Conservation (phyloP, 2,797 vertebrate species). For the Melanotaenia parkinsoni region DNA sequence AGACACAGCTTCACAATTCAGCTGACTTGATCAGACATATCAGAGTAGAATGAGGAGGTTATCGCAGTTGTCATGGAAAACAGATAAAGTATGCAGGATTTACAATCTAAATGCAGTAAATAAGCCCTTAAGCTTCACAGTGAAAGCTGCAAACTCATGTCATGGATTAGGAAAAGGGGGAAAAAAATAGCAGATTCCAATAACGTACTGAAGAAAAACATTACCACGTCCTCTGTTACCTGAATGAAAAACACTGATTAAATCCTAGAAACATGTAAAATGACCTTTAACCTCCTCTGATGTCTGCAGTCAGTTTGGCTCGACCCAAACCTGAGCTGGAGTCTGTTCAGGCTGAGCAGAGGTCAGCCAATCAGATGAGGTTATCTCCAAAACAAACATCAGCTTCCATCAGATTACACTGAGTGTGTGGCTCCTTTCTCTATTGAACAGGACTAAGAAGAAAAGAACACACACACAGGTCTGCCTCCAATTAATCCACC, state of each 20-base stretch:
- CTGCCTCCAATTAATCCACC: constrained; percentile 53
- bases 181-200: not conserved
- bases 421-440: constrained; percentile 19
- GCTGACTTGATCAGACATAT: not conserved
- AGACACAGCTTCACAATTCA: not conserved
- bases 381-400: constrained; percentile 77
- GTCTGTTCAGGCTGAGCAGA: constrained; percentile 36
- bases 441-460: constrained; percentile 17
- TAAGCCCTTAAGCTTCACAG: not conserved
- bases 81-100: not conserved
- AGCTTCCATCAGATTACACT: constrained; percentile 55
- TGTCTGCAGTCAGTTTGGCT: constrained; percentile 13
- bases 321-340: constrained; percentile 22
- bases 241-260: not conserved
- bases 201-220: not conserved
- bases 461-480: constrained; percentile 10
- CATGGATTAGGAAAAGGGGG: not conserved
- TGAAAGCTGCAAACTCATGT: not conserved
- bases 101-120: not conserved
- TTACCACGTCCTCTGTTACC: not conserved
- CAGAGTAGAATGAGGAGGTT: not conserved
- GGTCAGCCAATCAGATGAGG: constrained; percentile 67
- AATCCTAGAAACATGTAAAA: not conserved
- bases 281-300: constrained; percentile 3
- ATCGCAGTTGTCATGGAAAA: not conserved